These are phyloP conservation scores for Muscicapa striata DNA, from an alignment of 2,797 vertebrate species.

Conservation along the genomic window DNA sequence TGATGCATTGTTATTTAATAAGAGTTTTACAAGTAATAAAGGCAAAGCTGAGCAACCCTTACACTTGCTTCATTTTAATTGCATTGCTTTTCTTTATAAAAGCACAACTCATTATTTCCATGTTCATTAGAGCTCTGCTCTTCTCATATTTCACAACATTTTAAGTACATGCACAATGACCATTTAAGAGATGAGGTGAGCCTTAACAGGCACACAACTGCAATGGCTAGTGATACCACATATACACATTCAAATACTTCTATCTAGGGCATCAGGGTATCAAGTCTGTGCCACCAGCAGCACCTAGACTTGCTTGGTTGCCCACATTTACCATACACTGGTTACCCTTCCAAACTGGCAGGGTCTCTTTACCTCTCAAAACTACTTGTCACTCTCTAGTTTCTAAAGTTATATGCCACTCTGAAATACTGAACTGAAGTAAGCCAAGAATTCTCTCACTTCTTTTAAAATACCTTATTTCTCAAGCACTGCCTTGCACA, in stretches of 20 bases:
- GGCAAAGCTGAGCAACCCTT: background rate
- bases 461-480: background rate
- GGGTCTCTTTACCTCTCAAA: background rate
- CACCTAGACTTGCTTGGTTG: background rate
- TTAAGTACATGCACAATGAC: background rate
- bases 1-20: background rate
- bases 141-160: background rate
- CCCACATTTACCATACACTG: fast-evolving
- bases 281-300: background rate
- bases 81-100: background rate
- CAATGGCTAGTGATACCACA: background rate
- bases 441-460: background rate
- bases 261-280: fast-evolving
- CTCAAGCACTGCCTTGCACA: background rate
- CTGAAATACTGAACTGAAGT: background rate
- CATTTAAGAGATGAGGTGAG: background rate
- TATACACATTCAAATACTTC: fast-evolving
- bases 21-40: background rate
- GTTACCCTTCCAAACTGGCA: background rate
- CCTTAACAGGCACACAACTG: background rate
- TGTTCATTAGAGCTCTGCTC: background rate
- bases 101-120: background rate
- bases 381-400: background rate
- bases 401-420: background rate
- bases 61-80: background rate